phyloP scores from a whole-genome alignment of 23 tunicate species.

The Oikopleura albicans region DNA sequence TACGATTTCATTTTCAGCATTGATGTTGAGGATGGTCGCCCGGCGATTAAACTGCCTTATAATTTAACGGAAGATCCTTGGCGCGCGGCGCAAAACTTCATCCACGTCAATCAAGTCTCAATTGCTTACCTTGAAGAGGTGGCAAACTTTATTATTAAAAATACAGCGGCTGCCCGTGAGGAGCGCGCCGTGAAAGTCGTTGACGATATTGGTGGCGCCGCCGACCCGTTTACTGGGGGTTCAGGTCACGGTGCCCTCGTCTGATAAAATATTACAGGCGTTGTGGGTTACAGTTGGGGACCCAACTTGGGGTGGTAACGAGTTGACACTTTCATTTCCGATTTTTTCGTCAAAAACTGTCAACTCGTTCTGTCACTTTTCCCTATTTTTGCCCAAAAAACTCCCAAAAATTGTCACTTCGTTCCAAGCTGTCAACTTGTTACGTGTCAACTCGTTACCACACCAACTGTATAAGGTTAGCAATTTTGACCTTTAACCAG shows the following conservation, averaged over 20 bases:
- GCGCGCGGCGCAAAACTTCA: conserved; percentile 72
- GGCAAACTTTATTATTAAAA: conserved; percentile 52
- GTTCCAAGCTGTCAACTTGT: too few relatives aligned
- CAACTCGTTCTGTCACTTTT: too few relatives aligned
- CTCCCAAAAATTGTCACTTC: too few relatives aligned
- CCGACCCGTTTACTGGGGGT: conserved; percentile 10
- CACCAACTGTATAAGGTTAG: too few relatives aligned
- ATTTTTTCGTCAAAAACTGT: too few relatives aligned
- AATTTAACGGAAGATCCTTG: conserved; percentile 59
- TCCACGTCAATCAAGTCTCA: conserved; percentile 43
- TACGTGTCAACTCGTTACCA: too few relatives aligned
- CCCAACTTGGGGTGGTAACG: too few relatives aligned
- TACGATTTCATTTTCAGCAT: conserved; percentile 68
- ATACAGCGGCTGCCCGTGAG: conserved; percentile 20
- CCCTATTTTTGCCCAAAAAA: too few relatives aligned
- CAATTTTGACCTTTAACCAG: too few relatives aligned
- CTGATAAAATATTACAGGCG: not conserved
- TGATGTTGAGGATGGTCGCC: conserved; percentile 57
- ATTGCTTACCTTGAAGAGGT: conserved; percentile 38
- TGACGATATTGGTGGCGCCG: not conserved
- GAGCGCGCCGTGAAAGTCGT: not conserved
- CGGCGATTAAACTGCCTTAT: conserved; percentile 64
- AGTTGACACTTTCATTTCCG: too few relatives aligned
- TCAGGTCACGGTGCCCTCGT: not conserved
- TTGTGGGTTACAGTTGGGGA: not conserved